Percentiles rank a stretch among this genome's conserved stretches.
Conservation (phyloP, 2,888 invertebrate genomes). For the Leucania comma region DNA sequence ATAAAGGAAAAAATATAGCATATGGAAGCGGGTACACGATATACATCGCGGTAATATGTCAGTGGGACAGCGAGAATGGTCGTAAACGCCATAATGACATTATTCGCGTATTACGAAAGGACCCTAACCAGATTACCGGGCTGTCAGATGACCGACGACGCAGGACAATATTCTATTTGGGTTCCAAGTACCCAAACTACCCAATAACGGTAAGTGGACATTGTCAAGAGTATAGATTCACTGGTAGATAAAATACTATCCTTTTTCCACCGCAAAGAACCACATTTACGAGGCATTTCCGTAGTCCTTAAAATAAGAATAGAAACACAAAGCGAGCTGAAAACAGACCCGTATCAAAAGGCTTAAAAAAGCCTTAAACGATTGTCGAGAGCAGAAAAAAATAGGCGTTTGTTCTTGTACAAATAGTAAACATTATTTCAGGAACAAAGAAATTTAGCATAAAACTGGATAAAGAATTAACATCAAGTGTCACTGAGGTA, state of each 20-base stretch:
- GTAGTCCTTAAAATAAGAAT: conserved; percentile 45
- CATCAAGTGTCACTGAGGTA: conserved; percentile 22
- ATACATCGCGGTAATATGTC: conserved; percentile 75
- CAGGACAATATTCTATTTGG: conserved; percentile 30
- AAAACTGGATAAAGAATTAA: conserved; percentile 21
- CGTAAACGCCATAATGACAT: conserved; percentile 73
- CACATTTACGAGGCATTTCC: conserved; percentile 32
- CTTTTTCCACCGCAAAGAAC: conserved; percentile 13
- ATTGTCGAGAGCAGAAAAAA: conserved; percentile 45
- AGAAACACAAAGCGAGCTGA: conserved; percentile 46
- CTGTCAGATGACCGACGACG: conserved; percentile 64
- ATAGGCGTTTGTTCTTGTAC: conserved; percentile 8
- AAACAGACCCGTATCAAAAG: conserved; percentile 46
- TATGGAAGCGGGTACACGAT: conserved; percentile 67
- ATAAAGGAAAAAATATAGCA: conserved; percentile 74
- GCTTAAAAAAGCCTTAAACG: conserved; percentile 52
- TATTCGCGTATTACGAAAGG: conserved; percentile 68
- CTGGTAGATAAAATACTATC: conserved; percentile 15
- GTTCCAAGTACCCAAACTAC: conserved; percentile 14
- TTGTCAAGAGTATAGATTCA: conserved; percentile 19
- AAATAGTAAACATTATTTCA: conserved; percentile 37
- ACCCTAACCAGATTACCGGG: conserved; percentile 74
- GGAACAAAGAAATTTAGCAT: conserved; percentile 32
- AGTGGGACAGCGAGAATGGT: conserved; percentile 71
- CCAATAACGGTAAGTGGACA: conserved; percentile 34